A percentile compares a stretch with the other conserved stretches of the same genome.
Evolutionary conservation across 2,888 invertebrate genomes (phyloP).

Genomic region (Pandemis corylana): DNA sequence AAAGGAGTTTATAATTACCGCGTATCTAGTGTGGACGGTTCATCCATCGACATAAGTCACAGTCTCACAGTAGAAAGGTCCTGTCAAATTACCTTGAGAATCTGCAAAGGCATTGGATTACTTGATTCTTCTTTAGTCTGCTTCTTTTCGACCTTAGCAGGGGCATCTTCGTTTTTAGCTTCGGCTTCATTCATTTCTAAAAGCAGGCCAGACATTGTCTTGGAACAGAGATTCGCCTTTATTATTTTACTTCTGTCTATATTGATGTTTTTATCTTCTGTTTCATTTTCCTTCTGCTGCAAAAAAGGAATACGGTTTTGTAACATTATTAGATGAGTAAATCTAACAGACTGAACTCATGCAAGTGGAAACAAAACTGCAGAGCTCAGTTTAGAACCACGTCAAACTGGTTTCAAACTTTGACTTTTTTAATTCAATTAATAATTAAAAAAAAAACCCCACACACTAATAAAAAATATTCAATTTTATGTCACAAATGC

Average conservation of each 20-base stretch:
- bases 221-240: conserved; percentile 70
- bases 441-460: too few species aligned
- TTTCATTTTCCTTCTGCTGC: conserved; percentile 70
- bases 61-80: not conserved
- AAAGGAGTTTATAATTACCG: too few species aligned
- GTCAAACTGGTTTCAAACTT: too few species aligned
- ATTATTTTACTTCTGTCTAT: conserved; percentile 68
- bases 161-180: not conserved
- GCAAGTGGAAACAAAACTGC: too few species aligned
- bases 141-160: conserved; percentile 59
- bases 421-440: too few species aligned
- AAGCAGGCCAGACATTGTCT: conserved; percentile 63
- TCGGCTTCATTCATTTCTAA: conserved; percentile 55
- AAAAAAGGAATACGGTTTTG: conserved; percentile 44
- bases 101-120: conserved; percentile 73
- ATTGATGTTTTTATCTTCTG: conserved; percentile 57
- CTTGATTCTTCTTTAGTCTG: conserved; percentile 67
- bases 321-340: too few species aligned
- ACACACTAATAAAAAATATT: too few species aligned
- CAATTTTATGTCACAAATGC: too few species aligned
- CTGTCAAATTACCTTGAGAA: conserved; percentile 69
- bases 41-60: too few species aligned
- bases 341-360: too few species aligned
- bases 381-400: too few species aligned
- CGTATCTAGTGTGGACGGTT: too few species aligned